A percentile compares a stretch with the other conserved stretches of the same genome.
These are phyloP conservation scores for Brachionus angularis DNA, from an alignment of 1,140 invertebrate genomes.

Conservation along the genomic window DNA sequence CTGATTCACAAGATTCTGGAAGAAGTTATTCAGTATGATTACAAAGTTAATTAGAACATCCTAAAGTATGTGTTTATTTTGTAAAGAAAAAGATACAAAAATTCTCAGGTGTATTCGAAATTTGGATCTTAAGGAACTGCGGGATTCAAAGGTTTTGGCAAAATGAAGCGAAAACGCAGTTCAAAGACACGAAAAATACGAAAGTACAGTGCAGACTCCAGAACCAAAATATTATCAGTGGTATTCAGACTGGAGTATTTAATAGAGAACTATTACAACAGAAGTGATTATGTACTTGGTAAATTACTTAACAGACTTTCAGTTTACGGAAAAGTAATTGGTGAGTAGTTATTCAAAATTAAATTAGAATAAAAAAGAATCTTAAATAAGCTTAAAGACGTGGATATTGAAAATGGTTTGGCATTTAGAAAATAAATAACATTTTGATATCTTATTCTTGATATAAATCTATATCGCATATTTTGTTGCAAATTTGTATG, in stretches of 20 bases:
- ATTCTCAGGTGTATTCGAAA: neutral
- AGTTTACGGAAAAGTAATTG: conserved; percentile 26
- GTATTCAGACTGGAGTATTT: conserved; percentile 10
- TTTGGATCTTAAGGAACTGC: neutral
- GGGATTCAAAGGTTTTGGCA: neutral
- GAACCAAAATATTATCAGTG: conserved; percentile 30
- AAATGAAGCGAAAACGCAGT: neutral
- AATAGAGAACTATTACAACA: conserved; percentile 28
- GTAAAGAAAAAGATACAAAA: conserved; percentile 27
- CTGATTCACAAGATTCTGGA: conserved; percentile 1
- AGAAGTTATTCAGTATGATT: conserved; percentile 16
- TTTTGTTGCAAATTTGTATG: no score
- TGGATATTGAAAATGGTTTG: no score
- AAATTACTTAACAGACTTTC: conserved; percentile 16
- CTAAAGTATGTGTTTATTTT: neutral
- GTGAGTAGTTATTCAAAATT: neutral
- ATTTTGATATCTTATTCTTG: no score
- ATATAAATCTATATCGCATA: no score
- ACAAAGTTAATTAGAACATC: neutral
- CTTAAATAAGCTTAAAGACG: neutral
- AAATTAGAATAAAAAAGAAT: neutral
- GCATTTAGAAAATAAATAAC: no score
- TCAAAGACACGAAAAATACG: conserved; percentile 1
- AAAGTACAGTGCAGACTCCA: neutral
- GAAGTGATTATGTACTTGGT: conserved; percentile 1